phyloP scores from a whole-genome alignment of 1,140 invertebrate genomes.

The Drosophila kepulauana region DNA sequence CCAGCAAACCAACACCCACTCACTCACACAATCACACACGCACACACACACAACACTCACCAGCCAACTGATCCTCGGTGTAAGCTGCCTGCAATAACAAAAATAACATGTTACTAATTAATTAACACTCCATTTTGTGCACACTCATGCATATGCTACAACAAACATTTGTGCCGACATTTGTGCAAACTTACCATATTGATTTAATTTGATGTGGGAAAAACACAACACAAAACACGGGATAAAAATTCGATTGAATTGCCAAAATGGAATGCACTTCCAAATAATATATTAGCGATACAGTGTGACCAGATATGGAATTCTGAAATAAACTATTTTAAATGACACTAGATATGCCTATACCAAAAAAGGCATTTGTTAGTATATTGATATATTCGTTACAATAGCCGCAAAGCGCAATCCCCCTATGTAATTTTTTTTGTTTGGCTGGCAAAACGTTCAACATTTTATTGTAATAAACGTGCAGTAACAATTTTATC shows the following conservation, averaged over 20 bases:
- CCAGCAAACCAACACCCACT: slow-evolving; percentile 40
- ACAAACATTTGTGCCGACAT: background rate
- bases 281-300: slow-evolving; percentile 44
- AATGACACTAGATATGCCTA: background rate
- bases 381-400: no score
- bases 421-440: no score
- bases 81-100: slow-evolving; percentile 91
- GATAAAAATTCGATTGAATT: slow-evolving; percentile 39
- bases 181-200: slow-evolving; percentile 65
- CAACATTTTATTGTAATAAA: no score
- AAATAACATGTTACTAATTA: slow-evolving; percentile 14
- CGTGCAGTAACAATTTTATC: no score
- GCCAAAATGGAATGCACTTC: slow-evolving; percentile 50
- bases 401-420: no score
- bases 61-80: slow-evolving; percentile 95
- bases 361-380: background rate
- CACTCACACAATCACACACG: slow-evolving; percentile 18
- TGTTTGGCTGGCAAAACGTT: no score
- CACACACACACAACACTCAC: slow-evolving; percentile 90
- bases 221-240: slow-evolving; percentile 74
- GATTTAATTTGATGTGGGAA: slow-evolving; percentile 51
- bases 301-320: background rate
- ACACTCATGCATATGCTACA: slow-evolving; percentile 1
- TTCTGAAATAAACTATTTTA: background rate
- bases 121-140: slow-evolving; percentile 2